phyloP scores from a whole-genome alignment of 2,113 vertebrate species.

The Eublepharis macularius region DNA sequence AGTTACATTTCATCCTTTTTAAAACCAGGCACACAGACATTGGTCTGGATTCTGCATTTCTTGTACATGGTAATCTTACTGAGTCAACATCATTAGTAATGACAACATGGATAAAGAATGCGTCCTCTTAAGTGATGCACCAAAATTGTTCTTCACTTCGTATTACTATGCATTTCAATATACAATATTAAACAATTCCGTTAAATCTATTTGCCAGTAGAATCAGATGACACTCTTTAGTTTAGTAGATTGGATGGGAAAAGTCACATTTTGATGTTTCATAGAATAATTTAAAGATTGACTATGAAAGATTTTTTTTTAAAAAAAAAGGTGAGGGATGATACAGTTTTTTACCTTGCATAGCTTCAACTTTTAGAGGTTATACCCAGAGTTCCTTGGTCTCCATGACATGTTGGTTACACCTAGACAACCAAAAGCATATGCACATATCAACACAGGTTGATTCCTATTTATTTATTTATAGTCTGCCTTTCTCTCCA shows the following conservation, averaged over 20 bases:
- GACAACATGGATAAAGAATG: background rate
- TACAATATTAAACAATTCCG: background rate
- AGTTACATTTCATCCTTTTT: background rate
- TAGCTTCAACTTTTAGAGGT: background rate
- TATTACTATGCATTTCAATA: background rate
- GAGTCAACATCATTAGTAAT: background rate
- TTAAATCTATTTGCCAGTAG: background rate
- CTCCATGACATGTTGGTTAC: background rate
- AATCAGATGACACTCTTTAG: background rate
- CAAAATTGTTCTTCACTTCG: background rate
- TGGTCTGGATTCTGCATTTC: conserved; percentile 11
- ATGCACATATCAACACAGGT: too few relatives aligned
- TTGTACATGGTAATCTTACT: background rate
- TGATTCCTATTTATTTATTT: too few relatives aligned
- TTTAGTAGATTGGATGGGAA: conserved; percentile 6
- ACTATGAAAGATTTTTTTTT: too few relatives aligned
- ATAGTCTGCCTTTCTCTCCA: too few relatives aligned
- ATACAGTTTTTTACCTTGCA: background rate
- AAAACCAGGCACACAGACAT: background rate
- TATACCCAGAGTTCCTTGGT: background rate
- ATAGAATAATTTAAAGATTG: too few relatives aligned
- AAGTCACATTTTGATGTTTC: background rate
- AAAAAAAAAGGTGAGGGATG: background rate
- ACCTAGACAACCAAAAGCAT: too few relatives aligned
- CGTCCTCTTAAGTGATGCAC: background rate